Base-by-base conservation (phyloP, 1,140 invertebrate genomes). In the Prorops nasuta region DNA sequence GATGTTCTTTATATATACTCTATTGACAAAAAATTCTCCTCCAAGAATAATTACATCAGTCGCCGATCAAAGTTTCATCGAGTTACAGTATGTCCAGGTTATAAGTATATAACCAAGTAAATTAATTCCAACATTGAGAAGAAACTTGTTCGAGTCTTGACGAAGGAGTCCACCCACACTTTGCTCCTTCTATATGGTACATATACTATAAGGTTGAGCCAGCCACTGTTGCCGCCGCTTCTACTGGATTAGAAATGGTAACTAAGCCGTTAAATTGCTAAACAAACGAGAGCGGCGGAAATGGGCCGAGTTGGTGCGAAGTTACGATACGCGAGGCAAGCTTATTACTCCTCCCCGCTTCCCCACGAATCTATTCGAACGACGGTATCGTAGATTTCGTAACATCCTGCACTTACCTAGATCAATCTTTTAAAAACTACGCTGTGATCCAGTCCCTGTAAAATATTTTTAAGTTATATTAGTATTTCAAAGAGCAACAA, bases 221-320 rank as follows among this genome's bases (percentile, higher is more conserved):
- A 44, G 57, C 46, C 54, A 48, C 37, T 41, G 47, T 41, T 40
- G 36, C 46, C 44, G 58, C 47, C 59, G 51, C 51, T 47, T 55
- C 43, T 39, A 24, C 24, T 41, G 51, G 36, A 60, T 59, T 59
- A 51, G 56, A 51, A 54, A 55, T 49, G 58, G 41, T 38, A 55
- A 59, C 56, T 60, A 60, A 60, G 20, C 48, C 42, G 51, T 44
- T 54, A 55, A 48, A 55, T 58, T 59, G 51, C 56, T 54, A 42
- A 59, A 58, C 56, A 59, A 59, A 60, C 58, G 51, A 37, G 43
- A 36, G 8, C 21, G 31, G 32, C 20, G 49, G 49, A 44, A 50
- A 51, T 15, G 38, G 36, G 36, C 36, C 14, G 37, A 18, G 22
- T 24, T 19, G 28, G 16, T 37, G 49, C 51, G 19, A 47, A 51